Percentiles rank a stretch among this genome's conserved stretches.
Conservation (phyloP, 2,888 invertebrate species). For the Ophion obscuratus region DNA sequence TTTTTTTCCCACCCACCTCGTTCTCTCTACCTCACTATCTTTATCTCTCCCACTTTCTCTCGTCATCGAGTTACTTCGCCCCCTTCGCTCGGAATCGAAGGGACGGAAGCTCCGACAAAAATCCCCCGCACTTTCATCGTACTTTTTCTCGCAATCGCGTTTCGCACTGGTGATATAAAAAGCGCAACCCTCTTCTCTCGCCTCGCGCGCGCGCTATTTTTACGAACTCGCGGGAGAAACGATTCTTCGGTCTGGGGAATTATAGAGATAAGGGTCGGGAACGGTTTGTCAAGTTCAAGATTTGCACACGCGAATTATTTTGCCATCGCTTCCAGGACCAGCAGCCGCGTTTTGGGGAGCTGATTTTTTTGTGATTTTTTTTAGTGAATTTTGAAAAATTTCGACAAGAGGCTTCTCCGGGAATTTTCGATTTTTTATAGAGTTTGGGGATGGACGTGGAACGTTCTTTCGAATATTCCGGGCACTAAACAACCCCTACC, state of each 20-base stretch:
- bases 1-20: background rate
- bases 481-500: background rate
- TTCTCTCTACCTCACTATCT: background rate
- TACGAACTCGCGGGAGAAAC: conserved; percentile 6
- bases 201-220: conserved; percentile 14
- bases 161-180: conserved; percentile 1
- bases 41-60: background rate
- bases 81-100: conserved; percentile 4
- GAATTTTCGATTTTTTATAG: too few relatives aligned
- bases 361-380: too few relatives aligned
- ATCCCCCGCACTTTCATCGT: conserved; percentile 24
- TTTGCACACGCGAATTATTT: conserved; percentile 40
- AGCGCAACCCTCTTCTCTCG: background rate
- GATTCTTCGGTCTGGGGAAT: background rate
- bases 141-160: conserved; percentile 33
- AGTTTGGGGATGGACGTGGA: too few relatives aligned
- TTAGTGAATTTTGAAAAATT: too few relatives aligned
- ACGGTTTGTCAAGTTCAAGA: conserved; percentile 1
- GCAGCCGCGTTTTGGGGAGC: too few relatives aligned
- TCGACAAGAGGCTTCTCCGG: too few relatives aligned
- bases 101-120: conserved; percentile 13
- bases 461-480: too few relatives aligned
- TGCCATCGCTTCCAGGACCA: background rate
- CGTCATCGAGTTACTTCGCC: conserved; percentile 33
- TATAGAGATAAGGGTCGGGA: background rate